A percentile compares a stretch with the other conserved stretches of the same genome.
Conservation (phyloP, 2,113 vertebrate genomes). For the Edolisoma coerulescens region DNA sequence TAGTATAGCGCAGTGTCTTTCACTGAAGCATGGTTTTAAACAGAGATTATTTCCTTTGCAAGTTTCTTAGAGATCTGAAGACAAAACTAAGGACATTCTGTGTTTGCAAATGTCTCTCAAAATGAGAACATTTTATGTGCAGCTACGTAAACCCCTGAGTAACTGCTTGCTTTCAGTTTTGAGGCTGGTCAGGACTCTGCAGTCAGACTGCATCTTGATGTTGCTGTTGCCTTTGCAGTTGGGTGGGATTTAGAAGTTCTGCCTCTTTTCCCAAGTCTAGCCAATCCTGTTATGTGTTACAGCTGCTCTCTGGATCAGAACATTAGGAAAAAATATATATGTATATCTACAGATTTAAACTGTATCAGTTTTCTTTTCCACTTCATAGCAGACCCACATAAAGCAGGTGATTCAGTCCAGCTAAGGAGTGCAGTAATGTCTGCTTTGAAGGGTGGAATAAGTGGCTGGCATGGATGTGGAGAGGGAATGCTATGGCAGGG, state of each 20-base stretch:
- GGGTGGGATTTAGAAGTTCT: not conserved
- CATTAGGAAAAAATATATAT: not conserved
- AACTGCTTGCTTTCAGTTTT: slow-evolving; percentile 37
- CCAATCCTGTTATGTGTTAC: not conserved
- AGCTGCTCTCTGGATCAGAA: not conserved
- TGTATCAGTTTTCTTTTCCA: not conserved
- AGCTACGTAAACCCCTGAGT: not conserved
- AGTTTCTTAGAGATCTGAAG: not conserved
- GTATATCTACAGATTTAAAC: not conserved
- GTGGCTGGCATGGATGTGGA: not conserved
- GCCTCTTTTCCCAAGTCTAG: not conserved
- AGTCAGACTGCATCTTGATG: not conserved
- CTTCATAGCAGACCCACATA: not conserved
- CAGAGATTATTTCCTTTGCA: not conserved
- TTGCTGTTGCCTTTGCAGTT: not conserved
- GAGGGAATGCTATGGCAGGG: not conserved
- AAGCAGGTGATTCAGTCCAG: not conserved
- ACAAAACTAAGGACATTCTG: not conserved
- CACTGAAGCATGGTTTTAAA: not conserved
- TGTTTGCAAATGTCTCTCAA: not conserved
- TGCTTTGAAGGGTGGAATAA: not conserved
- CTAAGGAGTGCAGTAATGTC: not conserved
- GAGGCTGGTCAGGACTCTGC: not conserved
- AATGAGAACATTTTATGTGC: not conserved
- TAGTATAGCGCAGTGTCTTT: not conserved